Base-by-base conservation (phyloP, 1,140 invertebrate genomes). In the Drosophila nasuta region DNA sequence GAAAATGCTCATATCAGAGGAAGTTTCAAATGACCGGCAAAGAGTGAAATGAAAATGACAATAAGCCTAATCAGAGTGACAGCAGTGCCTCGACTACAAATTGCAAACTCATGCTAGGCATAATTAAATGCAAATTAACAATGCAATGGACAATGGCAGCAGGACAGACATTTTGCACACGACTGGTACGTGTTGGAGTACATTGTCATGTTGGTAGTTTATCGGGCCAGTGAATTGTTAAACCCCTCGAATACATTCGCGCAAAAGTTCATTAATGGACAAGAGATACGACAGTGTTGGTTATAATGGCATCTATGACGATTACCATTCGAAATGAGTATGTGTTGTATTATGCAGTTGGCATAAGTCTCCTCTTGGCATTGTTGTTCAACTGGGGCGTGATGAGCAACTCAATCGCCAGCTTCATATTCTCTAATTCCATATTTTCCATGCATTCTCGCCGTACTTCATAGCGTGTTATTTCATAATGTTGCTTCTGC, bases 391-490 rank as follows among this genome's bases (percentile, higher is more conserved):
- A 97, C 58, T 96, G 95, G 46, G 97, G 94, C 92, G 97, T 97
- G 92, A 98, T 96, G 96, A 97, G 98, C 43, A 98, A 93, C 54
- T 96, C 75, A 13, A 98, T 95, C 0, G 94, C 93, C 93, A 81
- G 92, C 93, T 98, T 25, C 97, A 65, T 97, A 96, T 94, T 95
- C 97, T 35, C 95, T 95, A 81, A 97, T 94, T 0, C 95, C 97
- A 96, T 41, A 98, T 93, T 73, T 95, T 94, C 48, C 93, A 92
- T 91, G 97, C 96, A 89, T 96, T 95, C 20, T 94, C 92, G 3
- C 20, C 20, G 28, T 92, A 91, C 72, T 97, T 94, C 33, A 95
- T 93, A 68, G 94, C 46, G 35, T 69, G 43, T 6, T 45, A 13
- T 10, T 13, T 28, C 43, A 59, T 59, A 43, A 41, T 66, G 33